Base-by-base conservation (phyloP, 2,888 invertebrate species). In the Neocrepidodera transversa region DNA sequence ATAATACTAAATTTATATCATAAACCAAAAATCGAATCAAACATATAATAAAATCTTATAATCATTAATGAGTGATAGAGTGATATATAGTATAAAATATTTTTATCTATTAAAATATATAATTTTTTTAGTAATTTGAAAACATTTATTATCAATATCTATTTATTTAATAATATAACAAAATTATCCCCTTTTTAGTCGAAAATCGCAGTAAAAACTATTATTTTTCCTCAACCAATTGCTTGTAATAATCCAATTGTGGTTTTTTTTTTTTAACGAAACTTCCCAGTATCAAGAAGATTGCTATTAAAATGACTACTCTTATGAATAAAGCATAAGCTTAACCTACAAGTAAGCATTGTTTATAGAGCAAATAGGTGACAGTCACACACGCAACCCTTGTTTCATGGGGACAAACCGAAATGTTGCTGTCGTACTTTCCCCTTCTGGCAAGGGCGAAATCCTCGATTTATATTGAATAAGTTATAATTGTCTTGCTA, bases 311-410 rank as follows among this genome's bases (percentile, higher is more conserved):
- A 61, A 49, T 47, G 47, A 57, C 42, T 52, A 28, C 23, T 30
- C 35, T 49, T 20, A 62, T 65, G 55, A 65, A 65, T 65, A 65
- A 65, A 58, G 53, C 53, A 63, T 48, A 28, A 60, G 50, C 52
- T 63, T 61, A 63, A 65, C 59, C 59, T 60, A 60, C 62, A 60
- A 63, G 62, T 40, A 62, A 60, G 58, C 58, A 60, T 50, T 63
- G 63, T 63, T 58, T 59, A 58, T 62, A 62, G 60, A 62, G 66
- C 64, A 62, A 66, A 66, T 60, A 66, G 64, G 64, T 63, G 67
- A 67, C 64, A 64, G 56, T 61, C 47, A 56, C 60, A 58, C 66
- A 66, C 67, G 67, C 66, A 68, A 68, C 67, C 68, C 68, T 63
- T 53, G 58, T 60, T 62, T 55, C 57, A 6, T 42, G 43, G 51